Evolutionary conservation across 2,113 vertebrate genomes (phyloP), one percentile per base, ranked within the genome.

Genomic region (Pseudonaja textilis): DNA sequence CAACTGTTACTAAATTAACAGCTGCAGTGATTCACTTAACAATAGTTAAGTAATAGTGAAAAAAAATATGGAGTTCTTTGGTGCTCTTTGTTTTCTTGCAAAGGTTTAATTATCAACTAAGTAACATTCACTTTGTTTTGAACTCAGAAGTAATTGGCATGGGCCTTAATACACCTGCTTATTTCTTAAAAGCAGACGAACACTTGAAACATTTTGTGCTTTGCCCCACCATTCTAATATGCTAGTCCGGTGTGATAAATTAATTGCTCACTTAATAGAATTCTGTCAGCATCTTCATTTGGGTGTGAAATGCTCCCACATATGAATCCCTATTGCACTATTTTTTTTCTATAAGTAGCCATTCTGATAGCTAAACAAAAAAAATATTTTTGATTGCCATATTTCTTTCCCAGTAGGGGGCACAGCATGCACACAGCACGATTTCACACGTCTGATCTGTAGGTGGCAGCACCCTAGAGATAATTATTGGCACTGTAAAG

Each of bases 221-320:
- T 64, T 93, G 56, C 56, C 89, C 93, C 0, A 6, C 93, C 85
- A 92, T 23, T 94, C 56, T 89, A 93, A 29, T 89, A 74, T 3
- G 95, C 81, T 96, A 95, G 95, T 20, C 0, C 92, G 94, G 93
- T 92, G 93, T 94, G 92, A 96, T 93, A 95, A 87, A 90, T 90
- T 90, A 96, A 95, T 90, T 96, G 95, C 93, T 97, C 91, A 34
- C 89, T 94, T 95, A 94, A 96, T 96, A 97, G 95, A 91, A 95
- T 97, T 95, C 93, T 94, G 95, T 93, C 93, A 95, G 95, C 94
- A 95, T 97, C 96, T 97, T 96, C 93, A 54, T 96, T 96, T 97
- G 87, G 88, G 95, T 96, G 95, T 93, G 95, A 97, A 97, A 95
- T 50, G 93, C 94, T 96, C 96, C 96, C 96, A 96, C 97, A 96